These are phyloP conservation scores for Tenualosa ilisha DNA, from an alignment of 2,797 vertebrate species.

Conservation along the genomic window DNA sequence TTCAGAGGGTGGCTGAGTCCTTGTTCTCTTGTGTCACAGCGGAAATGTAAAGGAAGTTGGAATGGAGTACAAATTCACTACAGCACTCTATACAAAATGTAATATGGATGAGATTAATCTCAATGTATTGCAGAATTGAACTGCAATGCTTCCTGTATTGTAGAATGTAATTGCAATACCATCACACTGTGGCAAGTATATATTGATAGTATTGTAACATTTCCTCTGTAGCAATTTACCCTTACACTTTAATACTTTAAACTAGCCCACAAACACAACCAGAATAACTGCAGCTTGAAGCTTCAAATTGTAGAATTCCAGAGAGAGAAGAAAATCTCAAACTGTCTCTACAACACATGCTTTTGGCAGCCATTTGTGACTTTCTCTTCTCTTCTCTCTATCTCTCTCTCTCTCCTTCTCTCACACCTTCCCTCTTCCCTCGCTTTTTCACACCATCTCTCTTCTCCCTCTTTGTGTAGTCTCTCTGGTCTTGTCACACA, in stretches of 20 bases:
- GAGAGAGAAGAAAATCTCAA: neutral
- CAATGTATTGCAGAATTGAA: too few relatives aligned
- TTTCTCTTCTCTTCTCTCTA: neutral
- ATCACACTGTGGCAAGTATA: neutral
- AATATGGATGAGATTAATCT: too few relatives aligned
- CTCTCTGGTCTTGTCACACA: slow-evolving; percentile 22
- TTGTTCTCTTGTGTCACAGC: too few relatives aligned
- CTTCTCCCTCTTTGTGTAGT: slow-evolving; percentile 8
- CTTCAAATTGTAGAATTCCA: neutral
- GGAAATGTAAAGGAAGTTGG: too few relatives aligned
- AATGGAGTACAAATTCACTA: too few relatives aligned
- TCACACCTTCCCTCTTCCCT: neutral
- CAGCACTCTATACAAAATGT: too few relatives aligned
- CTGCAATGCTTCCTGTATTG: too few relatives aligned
- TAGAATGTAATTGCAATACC: neutral
- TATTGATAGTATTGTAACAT: neutral
- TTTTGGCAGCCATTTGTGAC: slow-evolving; percentile 24
- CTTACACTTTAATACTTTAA: neutral
- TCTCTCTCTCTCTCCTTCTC: neutral
- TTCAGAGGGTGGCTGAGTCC: too few relatives aligned
- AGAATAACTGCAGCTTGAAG: neutral
- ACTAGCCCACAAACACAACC: neutral
- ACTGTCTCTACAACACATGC: slow-evolving; percentile 3
- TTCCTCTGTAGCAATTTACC: neutral
- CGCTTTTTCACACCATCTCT: neutral